phyloP scores from a whole-genome alignment of 2,113 vertebrate species.

The Verasper variegatus region DNA sequence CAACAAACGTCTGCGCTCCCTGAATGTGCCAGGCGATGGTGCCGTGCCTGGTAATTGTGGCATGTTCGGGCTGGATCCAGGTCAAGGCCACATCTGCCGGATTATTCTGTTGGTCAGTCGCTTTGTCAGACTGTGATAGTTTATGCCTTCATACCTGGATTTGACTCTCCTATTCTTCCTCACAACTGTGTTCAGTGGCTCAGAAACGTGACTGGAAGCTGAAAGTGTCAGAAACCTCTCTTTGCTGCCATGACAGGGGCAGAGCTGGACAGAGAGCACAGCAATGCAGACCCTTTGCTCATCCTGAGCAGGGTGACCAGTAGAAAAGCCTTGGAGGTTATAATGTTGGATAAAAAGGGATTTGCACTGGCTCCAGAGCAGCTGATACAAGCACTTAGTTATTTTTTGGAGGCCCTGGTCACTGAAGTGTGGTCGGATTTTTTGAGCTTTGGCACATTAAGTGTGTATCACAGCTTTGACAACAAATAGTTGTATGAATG shows the following conservation, averaged over 20 bases:
- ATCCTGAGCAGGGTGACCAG: constrained; percentile 67
- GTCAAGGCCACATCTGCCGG: constrained; percentile 59
- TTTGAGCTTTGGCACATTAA: constrained; percentile 10
- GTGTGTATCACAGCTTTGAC: constrained; percentile 16
- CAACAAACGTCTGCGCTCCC: constrained; percentile 28
- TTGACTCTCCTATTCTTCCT: constrained; percentile 4
- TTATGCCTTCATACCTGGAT: constrained; percentile 18
- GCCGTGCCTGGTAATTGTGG: constrained; percentile 4
- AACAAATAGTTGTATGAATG: not conserved
- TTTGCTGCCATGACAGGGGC: constrained; percentile 30
- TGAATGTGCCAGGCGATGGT: constrained; percentile 4
- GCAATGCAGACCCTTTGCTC: constrained; percentile 66
- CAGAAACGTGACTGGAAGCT: constrained; percentile 40
- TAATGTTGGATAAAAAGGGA: constrained; percentile 67
- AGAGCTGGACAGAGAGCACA: constrained; percentile 63
- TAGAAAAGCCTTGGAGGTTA: constrained; percentile 65
- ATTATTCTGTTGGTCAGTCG: constrained; percentile 42
- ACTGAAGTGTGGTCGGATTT: constrained; percentile 32
- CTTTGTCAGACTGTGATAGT: constrained; percentile 32
- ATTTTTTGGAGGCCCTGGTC: constrained; percentile 36
- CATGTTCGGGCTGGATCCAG: constrained; percentile 44
- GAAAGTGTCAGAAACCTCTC: constrained; percentile 22
- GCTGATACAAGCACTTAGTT: constrained; percentile 70
- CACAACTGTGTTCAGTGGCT: constrained; percentile 28
- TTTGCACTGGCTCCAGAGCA: constrained; percentile 54